Conservation (phyloP, 2,113 vertebrate species). For the Callospermophilus lateralis region DNA sequence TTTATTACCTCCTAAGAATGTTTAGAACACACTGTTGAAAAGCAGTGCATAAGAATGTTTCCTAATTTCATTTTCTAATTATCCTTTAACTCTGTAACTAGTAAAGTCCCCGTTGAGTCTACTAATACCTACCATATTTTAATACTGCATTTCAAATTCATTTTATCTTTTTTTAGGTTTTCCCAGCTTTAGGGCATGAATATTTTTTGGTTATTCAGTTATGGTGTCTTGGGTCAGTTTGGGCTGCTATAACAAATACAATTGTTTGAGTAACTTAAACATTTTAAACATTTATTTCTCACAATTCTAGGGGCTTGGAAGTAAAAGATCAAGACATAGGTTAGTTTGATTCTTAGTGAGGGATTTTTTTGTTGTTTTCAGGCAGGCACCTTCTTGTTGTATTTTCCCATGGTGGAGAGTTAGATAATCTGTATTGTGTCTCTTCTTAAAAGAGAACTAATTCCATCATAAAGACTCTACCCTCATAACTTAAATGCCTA, state of each 20-base stretch:
- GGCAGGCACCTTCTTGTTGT: not conserved
- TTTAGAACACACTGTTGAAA: not conserved
- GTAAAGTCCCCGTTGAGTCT: not conserved
- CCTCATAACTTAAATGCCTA: not conserved
- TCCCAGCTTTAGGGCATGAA: not conserved
- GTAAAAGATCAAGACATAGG: not conserved
- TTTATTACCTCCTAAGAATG: not conserved
- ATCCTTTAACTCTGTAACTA: not conserved
- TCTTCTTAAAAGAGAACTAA: not conserved
- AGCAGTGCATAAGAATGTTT: not conserved
- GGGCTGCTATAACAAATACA: not conserved
- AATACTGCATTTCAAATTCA: not conserved
- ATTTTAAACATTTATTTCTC: not conserved
- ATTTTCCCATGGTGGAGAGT: not conserved
- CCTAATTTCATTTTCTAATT: constrained; percentile 43
- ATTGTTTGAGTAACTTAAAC: not conserved
- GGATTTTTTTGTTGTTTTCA: not conserved
- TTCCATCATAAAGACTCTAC: not conserved
- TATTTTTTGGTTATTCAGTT: not conserved
- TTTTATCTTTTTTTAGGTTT: not conserved
- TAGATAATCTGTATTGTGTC: not conserved
- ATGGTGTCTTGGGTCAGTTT: not conserved
- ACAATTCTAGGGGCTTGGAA: not conserved
- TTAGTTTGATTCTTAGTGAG: not conserved
- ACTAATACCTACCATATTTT: not conserved